Evolutionary conservation across 2,113 vertebrate species (phyloP), one percentile per base, ranked within the genome.

Genomic region (Daphoenositta chrysoptera): DNA sequence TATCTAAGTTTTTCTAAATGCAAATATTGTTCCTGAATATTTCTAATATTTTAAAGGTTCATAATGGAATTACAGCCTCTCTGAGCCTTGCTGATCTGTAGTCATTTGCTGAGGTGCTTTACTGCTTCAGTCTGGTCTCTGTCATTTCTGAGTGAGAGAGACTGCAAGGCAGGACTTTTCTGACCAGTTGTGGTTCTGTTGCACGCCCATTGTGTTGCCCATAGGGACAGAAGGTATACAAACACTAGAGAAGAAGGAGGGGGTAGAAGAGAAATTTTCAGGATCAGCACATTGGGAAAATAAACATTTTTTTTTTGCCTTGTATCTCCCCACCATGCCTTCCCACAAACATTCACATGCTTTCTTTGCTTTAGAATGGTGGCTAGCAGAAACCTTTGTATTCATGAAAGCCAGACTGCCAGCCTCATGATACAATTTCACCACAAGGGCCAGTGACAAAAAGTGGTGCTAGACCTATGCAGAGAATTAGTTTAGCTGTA

Each of bases 341-440:
- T 80, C 39, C 18, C 24, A 42, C 0, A 5, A 10, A 11, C 0
- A 0, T 26, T 13, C 10, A 14, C 1, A 0, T 42, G 16, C 17
- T 92, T 79, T 15, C 39, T 79, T 93, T 54, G 15, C 48, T 75
- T 90, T 26, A 19, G 42, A 72, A 53, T 13, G 37, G 8, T 65
- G 12, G 26, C n/a, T 45, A 50, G 39, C 47, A 73, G 39, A 70
- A 90, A 42, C 11, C 12, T 61, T 61, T 39, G 13, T 60, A 11
- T 53, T 60, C 44, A 23, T 42, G 42, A 48, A 69, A 86, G 5
- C 15, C 24, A 30, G 21, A 24, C 24, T 70, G 47, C 28, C 15
- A 85, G 27, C 9, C 26, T 68, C 51, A 6, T 37, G 35, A 10
- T 79, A 22, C 13, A 45, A 20, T 83, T 88, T 83, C 28, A 72